These are phyloP conservation scores for Calyptomena viridis DNA, from an alignment of 2,113 vertebrate species.

Conservation along the genomic window DNA sequence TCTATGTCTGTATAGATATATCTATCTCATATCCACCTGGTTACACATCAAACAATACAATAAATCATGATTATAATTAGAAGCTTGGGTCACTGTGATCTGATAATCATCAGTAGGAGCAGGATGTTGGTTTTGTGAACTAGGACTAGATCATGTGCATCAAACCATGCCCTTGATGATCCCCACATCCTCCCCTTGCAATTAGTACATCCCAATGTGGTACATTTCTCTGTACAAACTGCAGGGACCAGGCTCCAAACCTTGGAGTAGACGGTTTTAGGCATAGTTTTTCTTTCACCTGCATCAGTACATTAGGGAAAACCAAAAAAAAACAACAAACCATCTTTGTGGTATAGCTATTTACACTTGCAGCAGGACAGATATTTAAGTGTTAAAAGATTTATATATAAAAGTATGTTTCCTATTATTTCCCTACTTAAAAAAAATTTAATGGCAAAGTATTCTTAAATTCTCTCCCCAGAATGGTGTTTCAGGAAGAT, in stretches of 20 bases:
- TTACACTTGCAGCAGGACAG: conserved; percentile 18
- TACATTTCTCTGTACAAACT: background rate
- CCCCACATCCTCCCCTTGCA: background rate
- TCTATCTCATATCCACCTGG: background rate
- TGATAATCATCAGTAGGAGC: background rate
- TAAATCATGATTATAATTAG: background rate
- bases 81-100: background rate
- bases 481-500: conserved; percentile 25
- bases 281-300: background rate
- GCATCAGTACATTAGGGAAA: background rate
- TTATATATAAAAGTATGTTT: background rate
- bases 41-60: background rate
- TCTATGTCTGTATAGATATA: background rate
- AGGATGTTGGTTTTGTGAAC: background rate
- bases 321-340: background rate
- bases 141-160: background rate
- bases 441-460: background rate
- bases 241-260: background rate
- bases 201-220: background rate
- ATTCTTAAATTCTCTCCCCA: background rate
- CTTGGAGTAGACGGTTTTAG: background rate
- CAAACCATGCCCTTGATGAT: rapidly evolving
- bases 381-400: background rate
- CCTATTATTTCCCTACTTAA: background rate
- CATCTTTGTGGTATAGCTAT: background rate